Conservation (phyloP, 2,113 vertebrate species). For the Variabilichromis moorii region DNA sequence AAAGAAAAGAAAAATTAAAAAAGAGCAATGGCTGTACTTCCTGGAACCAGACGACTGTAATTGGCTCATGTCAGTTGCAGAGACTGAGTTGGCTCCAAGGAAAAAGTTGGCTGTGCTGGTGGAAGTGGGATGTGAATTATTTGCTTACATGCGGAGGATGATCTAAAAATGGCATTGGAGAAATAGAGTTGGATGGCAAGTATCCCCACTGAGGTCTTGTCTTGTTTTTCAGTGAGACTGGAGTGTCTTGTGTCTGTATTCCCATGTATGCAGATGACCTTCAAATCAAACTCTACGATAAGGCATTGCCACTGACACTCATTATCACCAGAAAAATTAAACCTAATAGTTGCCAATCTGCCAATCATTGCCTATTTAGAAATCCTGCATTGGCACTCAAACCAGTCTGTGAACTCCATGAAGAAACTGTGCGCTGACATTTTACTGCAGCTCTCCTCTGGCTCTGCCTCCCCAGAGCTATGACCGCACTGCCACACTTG, state of each 20-base stretch:
- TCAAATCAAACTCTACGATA: neutral
- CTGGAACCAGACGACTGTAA: conserved; percentile 6
- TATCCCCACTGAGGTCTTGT: neutral
- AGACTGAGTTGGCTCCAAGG: conserved; percentile 4
- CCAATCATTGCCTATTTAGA: neutral
- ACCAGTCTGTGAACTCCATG: neutral
- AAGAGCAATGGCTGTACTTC: neutral
- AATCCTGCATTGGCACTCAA: neutral
- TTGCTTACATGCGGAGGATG: conserved; percentile 6
- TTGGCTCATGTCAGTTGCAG: neutral
- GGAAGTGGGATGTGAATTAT: conserved; percentile 24
- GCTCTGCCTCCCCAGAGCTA: neutral
- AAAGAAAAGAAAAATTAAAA: neutral
- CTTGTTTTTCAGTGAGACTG: neutral
- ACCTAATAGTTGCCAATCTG: neutral
- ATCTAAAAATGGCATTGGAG: conserved; percentile 19
- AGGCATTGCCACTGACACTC: neutral
- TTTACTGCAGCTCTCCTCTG: neutral
- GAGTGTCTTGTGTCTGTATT: neutral
- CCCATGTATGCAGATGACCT: neutral
- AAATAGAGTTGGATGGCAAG: neutral
- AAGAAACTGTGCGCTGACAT: conserved; percentile 20
- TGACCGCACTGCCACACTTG: neutral
- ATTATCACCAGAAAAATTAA: neutral
- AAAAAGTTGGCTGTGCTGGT: neutral